Evolutionary conservation across 2,888 invertebrate species (phyloP).

Genomic region (Drosophila siamana): DNA sequence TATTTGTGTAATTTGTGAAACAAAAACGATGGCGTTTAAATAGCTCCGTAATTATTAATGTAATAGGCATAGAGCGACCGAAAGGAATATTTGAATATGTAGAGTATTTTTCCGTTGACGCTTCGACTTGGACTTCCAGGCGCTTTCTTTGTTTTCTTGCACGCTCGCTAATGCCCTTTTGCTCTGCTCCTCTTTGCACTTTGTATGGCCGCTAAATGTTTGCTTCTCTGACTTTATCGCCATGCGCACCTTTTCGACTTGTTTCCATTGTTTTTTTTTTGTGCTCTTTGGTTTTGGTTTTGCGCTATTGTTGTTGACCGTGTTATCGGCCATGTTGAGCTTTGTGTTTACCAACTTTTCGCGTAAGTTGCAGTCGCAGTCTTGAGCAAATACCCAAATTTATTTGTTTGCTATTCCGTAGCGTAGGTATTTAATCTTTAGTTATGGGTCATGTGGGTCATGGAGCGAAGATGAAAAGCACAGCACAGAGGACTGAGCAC

Average conservation of each 20-base stretch:
- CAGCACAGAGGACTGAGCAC: not conserved
- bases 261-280: not conserved
- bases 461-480: not conserved
- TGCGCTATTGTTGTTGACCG: conserved; percentile 22
- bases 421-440: conserved; percentile 29
- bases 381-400: conserved; percentile 56
- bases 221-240: conserved; percentile 30
- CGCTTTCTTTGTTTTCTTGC: conserved; percentile 12
- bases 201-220: conserved; percentile 22
- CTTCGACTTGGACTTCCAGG: not conserved
- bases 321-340: conserved; percentile 37
- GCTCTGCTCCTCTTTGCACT: not conserved
- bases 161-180: conserved; percentile 12
- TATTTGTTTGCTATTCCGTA: conserved; percentile 32
- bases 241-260: conserved; percentile 45
- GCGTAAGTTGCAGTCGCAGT: conserved; percentile 55
- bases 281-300: not conserved
- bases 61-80: not conserved
- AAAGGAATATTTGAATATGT: not conserved
- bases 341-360: conserved; percentile 51
- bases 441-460: conserved; percentile 26
- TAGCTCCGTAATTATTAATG: not conserved
- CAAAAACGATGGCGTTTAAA: not conserved
- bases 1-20: not conserved
- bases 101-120: conserved; percentile 3